Evolutionary conservation across 2,888 invertebrate genomes (phyloP).

Genomic region (Epiblema foenella): DNA sequence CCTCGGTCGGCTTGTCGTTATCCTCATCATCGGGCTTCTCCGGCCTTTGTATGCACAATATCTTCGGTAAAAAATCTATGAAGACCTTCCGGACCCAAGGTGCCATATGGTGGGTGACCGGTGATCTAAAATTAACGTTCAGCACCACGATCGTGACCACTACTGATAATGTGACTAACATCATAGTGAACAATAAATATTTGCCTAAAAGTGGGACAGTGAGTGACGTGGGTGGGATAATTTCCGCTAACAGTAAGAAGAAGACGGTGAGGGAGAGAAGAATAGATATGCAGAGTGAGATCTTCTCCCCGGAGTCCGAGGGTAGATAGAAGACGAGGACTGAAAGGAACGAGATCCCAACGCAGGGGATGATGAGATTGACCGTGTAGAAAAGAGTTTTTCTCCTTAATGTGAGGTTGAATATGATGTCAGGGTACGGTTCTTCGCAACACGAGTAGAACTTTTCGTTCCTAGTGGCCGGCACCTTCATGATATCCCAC

Average conservation of each 20-base stretch:
- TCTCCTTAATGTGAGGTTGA: constrained; percentile 96
- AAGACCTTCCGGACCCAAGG: constrained; percentile 95
- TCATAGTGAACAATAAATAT: constrained; percentile 97
- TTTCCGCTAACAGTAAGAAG: constrained; percentile 96
- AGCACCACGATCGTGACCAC: constrained; percentile 97
- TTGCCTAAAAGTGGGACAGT: constrained; percentile 96
- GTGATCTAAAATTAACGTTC: constrained; percentile 96
- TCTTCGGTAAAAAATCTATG: constrained; percentile 93
- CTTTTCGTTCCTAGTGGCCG: constrained; percentile 95
- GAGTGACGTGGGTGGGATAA: constrained; percentile 96
- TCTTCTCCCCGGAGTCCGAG: constrained; percentile 98
- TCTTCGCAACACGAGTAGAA: constrained; percentile 98
- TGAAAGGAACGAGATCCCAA: constrained; percentile 98
- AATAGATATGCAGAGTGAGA: constrained; percentile 97
- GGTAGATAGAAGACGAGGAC: constrained; percentile 99
- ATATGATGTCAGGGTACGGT: constrained; percentile 98
- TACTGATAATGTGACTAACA: constrained; percentile 95
- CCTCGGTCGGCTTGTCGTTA: constrained; percentile 80
- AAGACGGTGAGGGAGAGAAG: constrained; percentile 97
- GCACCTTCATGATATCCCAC: constrained; percentile 98
- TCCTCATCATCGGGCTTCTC: constrained; percentile 89
- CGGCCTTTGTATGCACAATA: constrained; percentile 95
- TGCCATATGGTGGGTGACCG: constrained; percentile 96
- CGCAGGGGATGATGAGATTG: constrained; percentile 98
- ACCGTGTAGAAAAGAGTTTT: constrained; percentile 99